Percentiles rank a stretch among this genome's conserved stretches.
These are phyloP conservation scores for Ophion obscuratus DNA, from an alignment of 2,888 invertebrate species.

Conservation along the genomic window DNA sequence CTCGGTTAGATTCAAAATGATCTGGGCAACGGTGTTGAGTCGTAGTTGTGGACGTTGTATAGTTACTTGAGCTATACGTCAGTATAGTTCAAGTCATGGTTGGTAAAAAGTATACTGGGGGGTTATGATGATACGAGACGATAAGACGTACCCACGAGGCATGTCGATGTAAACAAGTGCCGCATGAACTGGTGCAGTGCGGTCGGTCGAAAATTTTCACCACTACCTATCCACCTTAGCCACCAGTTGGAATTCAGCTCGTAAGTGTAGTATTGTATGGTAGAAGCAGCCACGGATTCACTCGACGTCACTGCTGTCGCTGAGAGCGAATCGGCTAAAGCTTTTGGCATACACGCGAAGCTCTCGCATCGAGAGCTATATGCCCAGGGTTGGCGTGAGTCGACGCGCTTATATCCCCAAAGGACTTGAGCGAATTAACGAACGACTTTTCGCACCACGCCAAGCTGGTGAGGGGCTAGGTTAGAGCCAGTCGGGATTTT, in stretches of 20 bases:
- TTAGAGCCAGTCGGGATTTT: constrained; percentile 75
- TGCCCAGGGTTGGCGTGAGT: constrained; percentile 44
- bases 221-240: constrained; percentile 15
- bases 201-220: constrained; percentile 52
- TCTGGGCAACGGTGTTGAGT: too few species aligned
- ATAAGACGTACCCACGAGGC: constrained; percentile 26
- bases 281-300: constrained; percentile 29
- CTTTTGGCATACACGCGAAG: constrained; percentile 20
- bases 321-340: constrained; percentile 39
- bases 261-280: constrained; percentile 33
- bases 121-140: not conserved
- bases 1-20: too few species aligned
- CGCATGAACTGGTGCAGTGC: constrained; percentile 64
- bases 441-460: constrained; percentile 37
- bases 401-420: constrained; percentile 54
- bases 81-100: too few species aligned
- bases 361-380: constrained; percentile 27
- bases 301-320: not conserved
- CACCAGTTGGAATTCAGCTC: constrained; percentile 30
- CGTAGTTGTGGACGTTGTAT: too few species aligned
- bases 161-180: constrained; percentile 6
- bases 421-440: constrained; percentile 64
- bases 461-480: constrained; percentile 24
- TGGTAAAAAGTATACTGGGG: too few species aligned
- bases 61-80: too few species aligned